These are phyloP conservation scores for Tuta absoluta DNA, from an alignment of 2,888 invertebrate species.

Conservation along the genomic window DNA sequence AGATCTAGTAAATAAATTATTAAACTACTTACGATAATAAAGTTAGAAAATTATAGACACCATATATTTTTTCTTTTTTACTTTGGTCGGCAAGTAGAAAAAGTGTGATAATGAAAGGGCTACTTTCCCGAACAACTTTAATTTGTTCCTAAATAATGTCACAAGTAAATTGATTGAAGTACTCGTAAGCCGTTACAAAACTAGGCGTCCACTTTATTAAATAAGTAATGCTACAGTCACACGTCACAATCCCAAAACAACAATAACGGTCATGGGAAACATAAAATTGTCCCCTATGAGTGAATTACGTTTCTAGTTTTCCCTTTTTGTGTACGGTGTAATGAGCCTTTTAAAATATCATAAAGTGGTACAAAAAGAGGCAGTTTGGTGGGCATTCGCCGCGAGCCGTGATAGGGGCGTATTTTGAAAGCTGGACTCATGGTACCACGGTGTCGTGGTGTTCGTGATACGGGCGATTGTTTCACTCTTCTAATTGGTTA, in stretches of 20 bases:
- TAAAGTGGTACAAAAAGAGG: conserved; percentile 73
- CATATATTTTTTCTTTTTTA: neutral
- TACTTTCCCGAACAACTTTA: conserved; percentile 55
- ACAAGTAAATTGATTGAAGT: conserved; percentile 55
- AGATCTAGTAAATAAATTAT: neutral
- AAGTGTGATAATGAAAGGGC: conserved; percentile 42
- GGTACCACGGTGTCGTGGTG: conserved; percentile 32
- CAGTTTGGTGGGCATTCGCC: conserved; percentile 40
- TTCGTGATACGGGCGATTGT: conserved; percentile 75
- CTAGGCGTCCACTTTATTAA: conserved; percentile 54
- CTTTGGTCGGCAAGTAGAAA: conserved; percentile 10
- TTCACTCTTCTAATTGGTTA: conserved; percentile 76
- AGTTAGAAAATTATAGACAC: neutral
- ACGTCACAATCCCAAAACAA: conserved; percentile 67
- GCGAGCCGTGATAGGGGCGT: conserved; percentile 71
- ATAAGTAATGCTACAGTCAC: conserved; percentile 66
- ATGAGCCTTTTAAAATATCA: conserved; percentile 76
- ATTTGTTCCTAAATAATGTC: conserved; percentile 57
- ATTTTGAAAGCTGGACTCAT: conserved; percentile 56
- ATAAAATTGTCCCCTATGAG: conserved; percentile 77
- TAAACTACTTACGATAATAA: neutral
- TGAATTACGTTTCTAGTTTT: conserved; percentile 56
- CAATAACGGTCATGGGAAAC: conserved; percentile 66
- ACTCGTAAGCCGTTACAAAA: conserved; percentile 57
- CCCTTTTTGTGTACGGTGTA: conserved; percentile 67